Conservation (phyloP, 2,888 invertebrate species). For the Agrotis exclamationis region DNA sequence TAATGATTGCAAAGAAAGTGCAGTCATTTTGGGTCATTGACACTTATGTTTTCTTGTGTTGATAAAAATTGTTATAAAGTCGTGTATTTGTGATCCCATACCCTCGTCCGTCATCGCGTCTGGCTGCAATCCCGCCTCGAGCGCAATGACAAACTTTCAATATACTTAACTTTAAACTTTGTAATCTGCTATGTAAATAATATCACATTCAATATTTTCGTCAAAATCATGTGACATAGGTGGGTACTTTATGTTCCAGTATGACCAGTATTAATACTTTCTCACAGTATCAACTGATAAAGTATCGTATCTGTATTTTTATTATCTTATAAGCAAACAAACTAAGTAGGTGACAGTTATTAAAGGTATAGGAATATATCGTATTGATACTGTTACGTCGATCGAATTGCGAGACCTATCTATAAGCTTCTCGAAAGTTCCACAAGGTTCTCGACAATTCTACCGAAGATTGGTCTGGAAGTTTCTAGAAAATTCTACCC, state of each 20-base stretch:
- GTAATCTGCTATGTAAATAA: not conserved
- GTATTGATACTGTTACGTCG: no score
- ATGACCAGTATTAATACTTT: constrained; percentile 37
- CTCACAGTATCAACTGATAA: constrained; percentile 58
- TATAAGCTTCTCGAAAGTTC: no score
- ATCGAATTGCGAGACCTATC: no score
- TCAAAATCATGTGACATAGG: constrained; percentile 21
- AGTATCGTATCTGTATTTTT: constrained; percentile 29
- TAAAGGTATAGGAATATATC: constrained; percentile 30
- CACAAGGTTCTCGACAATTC: no score
- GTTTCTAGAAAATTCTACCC: no score
- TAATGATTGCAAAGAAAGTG: no score
- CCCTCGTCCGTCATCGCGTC: not conserved
- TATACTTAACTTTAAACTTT: not conserved
- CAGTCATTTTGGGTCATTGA: no score
- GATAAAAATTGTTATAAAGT: no score
- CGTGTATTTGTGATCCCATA: not conserved
- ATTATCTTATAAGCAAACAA: constrained; percentile 37
- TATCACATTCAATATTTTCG: constrained; percentile 20
- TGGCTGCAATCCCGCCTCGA: not conserved
- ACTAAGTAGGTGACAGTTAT: constrained; percentile 50
- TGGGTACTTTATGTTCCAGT: constrained; percentile 8
- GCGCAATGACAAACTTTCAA: not conserved
- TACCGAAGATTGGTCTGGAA: no score
- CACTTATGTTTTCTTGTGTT: no score